Percentiles rank a stretch among this genome's conserved stretches.
Evolutionary conservation across 2,113 vertebrate genomes (phyloP).

Genomic region (Lasiurus borealis): DNA sequence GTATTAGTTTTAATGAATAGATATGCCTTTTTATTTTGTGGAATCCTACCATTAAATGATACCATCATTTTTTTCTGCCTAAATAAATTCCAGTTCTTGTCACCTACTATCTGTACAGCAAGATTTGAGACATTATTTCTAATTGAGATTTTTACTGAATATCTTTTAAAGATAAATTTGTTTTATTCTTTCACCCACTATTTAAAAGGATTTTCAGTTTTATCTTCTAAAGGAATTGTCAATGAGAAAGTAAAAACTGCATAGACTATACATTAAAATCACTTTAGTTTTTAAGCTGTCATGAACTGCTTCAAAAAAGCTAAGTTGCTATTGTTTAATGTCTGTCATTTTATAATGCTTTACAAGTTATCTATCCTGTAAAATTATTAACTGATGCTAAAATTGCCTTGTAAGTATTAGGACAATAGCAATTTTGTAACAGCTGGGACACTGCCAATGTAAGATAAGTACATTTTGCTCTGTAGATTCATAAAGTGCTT

Average conservation of each 20-base stretch:
- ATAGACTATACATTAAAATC: constrained; percentile 94
- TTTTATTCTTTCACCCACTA: constrained; percentile 93
- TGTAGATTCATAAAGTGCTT: constrained; percentile 94
- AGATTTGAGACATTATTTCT: constrained; percentile 91
- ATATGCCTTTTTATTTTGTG: constrained; percentile 89
- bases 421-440: constrained; percentile 95
- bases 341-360: constrained; percentile 95
- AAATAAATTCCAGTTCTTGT: constrained; percentile 91
- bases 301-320: constrained; percentile 93
- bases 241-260: constrained; percentile 92
- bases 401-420: constrained; percentile 96
- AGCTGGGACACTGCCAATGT: constrained; percentile 94
- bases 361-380: constrained; percentile 95
- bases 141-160: constrained; percentile 92
- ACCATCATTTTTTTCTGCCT: constrained; percentile 86
- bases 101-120: constrained; percentile 87
- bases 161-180: constrained; percentile 94
- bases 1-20: constrained; percentile 90
- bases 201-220: constrained; percentile 95
- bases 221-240: constrained; percentile 93
- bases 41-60: constrained; percentile 90
- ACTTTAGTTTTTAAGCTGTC: constrained; percentile 95
- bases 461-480: constrained; percentile 94
- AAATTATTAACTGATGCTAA: constrained; percentile 95
- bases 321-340: constrained; percentile 95